A percentile compares a stretch with the other conserved stretches of the same genome.
These are phyloP conservation scores for Misgurnus anguillicaudatus DNA, from an alignment of 2,113 vertebrate genomes.

Conservation along the genomic window DNA sequence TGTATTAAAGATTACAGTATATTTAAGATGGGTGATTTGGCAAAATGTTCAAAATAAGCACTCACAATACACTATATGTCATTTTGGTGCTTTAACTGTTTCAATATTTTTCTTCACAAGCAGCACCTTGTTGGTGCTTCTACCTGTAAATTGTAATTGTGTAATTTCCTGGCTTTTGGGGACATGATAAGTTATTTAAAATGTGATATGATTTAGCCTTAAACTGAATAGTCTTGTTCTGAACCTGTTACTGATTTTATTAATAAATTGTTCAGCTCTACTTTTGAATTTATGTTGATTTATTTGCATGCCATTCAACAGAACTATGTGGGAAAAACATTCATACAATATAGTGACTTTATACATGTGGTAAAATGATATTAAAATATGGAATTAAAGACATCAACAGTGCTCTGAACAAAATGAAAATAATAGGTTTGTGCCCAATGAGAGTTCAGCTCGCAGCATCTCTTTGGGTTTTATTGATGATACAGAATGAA, in stretches of 20 bases:
- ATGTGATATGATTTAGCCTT: not conserved
- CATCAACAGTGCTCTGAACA: not conserved
- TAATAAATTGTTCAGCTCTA: conserved; percentile 1
- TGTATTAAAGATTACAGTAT: not conserved
- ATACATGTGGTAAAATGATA: not conserved
- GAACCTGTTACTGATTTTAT: not conserved
- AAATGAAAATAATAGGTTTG: not conserved
- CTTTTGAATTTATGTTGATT: not conserved
- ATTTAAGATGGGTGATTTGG: not conserved
- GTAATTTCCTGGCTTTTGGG: not conserved
- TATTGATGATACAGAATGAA: no score
- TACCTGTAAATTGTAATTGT: no score
- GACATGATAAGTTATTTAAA: not conserved
- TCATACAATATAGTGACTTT: not conserved
- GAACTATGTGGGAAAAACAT: no score
- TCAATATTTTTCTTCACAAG: not conserved
- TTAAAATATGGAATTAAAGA: no score
- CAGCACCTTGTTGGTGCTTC: not conserved
- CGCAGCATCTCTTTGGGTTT: no score
- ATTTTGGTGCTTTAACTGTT: no score
- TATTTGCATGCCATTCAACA: not conserved
- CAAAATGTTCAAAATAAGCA: no score
- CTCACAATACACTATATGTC: no score
- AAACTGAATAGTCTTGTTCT: not conserved
- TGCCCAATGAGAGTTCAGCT: not conserved